Evolutionary conservation across 2,888 invertebrate genomes (phyloP).

Genomic region (Tryphoninae sp.): DNA sequence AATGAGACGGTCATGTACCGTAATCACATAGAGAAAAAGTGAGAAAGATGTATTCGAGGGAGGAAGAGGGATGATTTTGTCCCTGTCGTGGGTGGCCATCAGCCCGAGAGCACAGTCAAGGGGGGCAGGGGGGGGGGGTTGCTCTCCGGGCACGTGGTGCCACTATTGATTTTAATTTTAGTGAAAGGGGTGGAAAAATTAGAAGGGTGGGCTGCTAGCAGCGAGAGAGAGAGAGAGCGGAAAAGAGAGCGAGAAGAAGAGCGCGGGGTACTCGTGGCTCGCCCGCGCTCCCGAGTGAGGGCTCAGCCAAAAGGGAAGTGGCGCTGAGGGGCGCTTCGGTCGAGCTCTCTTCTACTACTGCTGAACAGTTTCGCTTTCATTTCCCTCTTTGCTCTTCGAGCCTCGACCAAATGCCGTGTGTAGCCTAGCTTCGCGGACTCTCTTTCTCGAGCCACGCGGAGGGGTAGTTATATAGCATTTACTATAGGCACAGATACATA

Average conservation of each 20-base stretch:
- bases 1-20: slow-evolving; percentile 32
- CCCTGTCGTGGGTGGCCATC: slow-evolving; percentile 64
- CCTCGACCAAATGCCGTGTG: slow-evolving; percentile 39
- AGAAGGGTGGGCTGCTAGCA: slow-evolving; percentile 77
- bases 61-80: slow-evolving; percentile 56
- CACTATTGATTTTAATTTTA: slow-evolving; percentile 82
- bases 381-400: slow-evolving; percentile 75
- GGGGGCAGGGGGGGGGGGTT: slow-evolving; percentile 52
- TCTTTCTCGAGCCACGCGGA: slow-evolving; percentile 36
- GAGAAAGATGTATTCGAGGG: slow-evolving; percentile 45
- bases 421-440: slow-evolving; percentile 38
- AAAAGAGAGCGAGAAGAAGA: slow-evolving; percentile 60
- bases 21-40: slow-evolving; percentile 40
- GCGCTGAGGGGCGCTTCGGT: slow-evolving; percentile 70
- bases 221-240: slow-evolving; percentile 56
- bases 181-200: slow-evolving; percentile 82
- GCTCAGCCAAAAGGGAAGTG: slow-evolving; percentile 63
- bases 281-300: slow-evolving; percentile 44
- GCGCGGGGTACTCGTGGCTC: slow-evolving; percentile 64
- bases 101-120: slow-evolving; percentile 44
- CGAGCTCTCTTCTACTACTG: slow-evolving; percentile 75
- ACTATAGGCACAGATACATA: neutral
- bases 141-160: slow-evolving; percentile 80
- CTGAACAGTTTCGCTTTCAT: slow-evolving; percentile 81
- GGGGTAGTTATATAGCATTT: slow-evolving; percentile 12